These are phyloP conservation scores for Leucosticte australis DNA, from an alignment of 2,113 vertebrate species.

Conservation along the genomic window DNA sequence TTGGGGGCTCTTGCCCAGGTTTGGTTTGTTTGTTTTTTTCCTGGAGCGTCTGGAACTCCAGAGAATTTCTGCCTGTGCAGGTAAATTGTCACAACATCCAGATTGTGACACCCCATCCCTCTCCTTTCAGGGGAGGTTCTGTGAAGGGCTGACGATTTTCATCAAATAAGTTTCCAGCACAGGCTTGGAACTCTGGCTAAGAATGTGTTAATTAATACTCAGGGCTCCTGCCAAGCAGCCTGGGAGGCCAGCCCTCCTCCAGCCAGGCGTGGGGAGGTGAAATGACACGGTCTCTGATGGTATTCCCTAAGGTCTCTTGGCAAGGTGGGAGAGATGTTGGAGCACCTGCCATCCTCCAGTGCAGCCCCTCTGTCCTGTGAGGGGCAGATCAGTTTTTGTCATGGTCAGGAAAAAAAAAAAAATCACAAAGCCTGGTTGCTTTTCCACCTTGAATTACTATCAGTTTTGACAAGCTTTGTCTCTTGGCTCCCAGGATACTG, in stretches of 20 bases:
- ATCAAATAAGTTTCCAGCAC: background rate
- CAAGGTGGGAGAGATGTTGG: background rate
- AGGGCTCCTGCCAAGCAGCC: background rate
- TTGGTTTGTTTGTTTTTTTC: background rate
- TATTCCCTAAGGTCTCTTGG: background rate
- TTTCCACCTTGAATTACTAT: constrained; percentile 42
- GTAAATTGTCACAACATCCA: background rate
- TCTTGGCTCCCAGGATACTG: background rate
- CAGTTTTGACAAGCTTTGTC: background rate
- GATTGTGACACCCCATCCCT: background rate
- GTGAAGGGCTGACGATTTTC: background rate
- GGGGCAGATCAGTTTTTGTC: background rate
- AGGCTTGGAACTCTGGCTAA: background rate
- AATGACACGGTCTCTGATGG: rapidly evolving
- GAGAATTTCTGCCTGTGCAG: background rate
- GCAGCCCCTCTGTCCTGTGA: rapidly evolving
- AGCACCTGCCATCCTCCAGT: background rate
- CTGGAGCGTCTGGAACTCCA: background rate
- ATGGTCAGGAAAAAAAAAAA: background rate
- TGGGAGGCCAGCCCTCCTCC: background rate
- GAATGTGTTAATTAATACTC: background rate
- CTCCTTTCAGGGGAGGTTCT: background rate
- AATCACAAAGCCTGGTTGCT: background rate
- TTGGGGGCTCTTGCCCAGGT: background rate
- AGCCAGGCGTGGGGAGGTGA: background rate